Evolutionary conservation across 2,113 vertebrate genomes (phyloP).

Genomic region (Pteropus alecto): DNA sequence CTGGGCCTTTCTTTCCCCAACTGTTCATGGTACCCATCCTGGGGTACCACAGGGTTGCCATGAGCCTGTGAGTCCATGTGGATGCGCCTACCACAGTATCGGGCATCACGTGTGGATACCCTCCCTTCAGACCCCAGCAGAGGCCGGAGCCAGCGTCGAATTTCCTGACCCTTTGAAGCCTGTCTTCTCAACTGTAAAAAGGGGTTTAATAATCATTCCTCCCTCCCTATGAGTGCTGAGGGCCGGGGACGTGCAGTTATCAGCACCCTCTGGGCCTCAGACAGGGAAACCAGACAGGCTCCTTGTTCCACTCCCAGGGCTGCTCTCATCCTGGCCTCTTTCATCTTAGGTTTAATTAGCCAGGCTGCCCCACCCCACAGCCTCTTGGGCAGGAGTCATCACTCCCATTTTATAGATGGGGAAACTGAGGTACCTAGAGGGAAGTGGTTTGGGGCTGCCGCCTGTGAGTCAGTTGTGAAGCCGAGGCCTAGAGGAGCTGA

Average conservation of each 20-base stretch:
- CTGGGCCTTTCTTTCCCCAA: background rate
- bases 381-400: slow-evolving; percentile 58
- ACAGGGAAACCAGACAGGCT: slow-evolving; percentile 62
- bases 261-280: slow-evolving; percentile 68
- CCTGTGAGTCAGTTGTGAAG: slow-evolving; percentile 70
- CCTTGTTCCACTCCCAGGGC: slow-evolving; percentile 14
- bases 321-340: slow-evolving; percentile 60
- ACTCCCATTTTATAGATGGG: slow-evolving; percentile 71
- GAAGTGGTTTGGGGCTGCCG: slow-evolving; percentile 65
- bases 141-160: background rate
- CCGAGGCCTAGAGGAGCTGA: background rate
- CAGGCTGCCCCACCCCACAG: slow-evolving; percentile 29
- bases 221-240: background rate
- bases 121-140: background rate
- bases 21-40: background rate
- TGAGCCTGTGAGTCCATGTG: background rate
- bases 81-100: background rate
- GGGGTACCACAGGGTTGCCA: background rate
- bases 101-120: background rate
- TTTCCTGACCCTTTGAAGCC: slow-evolving; percentile 58
- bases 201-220: slow-evolving; percentile 41
- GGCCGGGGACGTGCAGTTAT: slow-evolving; percentile 14
- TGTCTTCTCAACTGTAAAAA: slow-evolving; percentile 35
- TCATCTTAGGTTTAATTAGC: slow-evolving; percentile 70
- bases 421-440: slow-evolving; percentile 76